Conservation (phyloP, 1,140 invertebrate genomes). For the Zaprionus capensis region DNA sequence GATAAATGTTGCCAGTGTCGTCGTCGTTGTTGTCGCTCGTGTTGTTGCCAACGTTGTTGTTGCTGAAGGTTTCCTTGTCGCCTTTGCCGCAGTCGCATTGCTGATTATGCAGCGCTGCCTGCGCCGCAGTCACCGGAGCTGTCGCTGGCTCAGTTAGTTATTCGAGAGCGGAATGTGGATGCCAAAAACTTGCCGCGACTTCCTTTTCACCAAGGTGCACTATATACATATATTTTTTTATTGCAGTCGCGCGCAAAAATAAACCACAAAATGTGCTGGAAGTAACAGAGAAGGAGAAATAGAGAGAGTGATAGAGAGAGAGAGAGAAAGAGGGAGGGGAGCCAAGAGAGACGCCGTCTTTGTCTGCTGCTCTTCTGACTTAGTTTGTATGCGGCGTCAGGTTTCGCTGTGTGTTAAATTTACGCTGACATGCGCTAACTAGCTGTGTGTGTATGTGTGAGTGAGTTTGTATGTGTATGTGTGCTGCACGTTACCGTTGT, state of each 20-base stretch:
- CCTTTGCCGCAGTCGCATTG: constrained; percentile 40
- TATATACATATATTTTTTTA: constrained; percentile 69
- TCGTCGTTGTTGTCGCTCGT: constrained; percentile 39
- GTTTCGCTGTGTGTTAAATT: constrained; percentile 76
- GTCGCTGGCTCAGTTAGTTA: constrained; percentile 32
- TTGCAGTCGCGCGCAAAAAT: constrained; percentile 71
- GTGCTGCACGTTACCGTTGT: constrained; percentile 68
- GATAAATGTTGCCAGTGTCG: constrained; percentile 72
- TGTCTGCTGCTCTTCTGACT: constrained; percentile 14
- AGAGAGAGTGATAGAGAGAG: background rate
- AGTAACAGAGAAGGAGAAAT: background rate
- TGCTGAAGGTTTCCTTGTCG: constrained; percentile 57
- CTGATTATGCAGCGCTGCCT: constrained; percentile 70
- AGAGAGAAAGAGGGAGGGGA: background rate
- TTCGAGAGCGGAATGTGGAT: constrained; percentile 39
- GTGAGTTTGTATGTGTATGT: constrained; percentile 38
- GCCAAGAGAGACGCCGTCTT: constrained; percentile 2
- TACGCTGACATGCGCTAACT: constrained; percentile 79
- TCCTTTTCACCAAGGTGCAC: constrained; percentile 54
- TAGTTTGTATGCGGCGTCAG: constrained; percentile 74
- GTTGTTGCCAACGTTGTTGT: constrained; percentile 33
- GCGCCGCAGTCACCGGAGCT: constrained; percentile 8
- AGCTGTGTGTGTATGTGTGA: constrained; percentile 50
- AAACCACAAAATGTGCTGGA: constrained; percentile 54
- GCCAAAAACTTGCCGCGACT: constrained; percentile 70